Percentiles rank a stretch among this genome's conserved stretches.
Evolutionary conservation across 2,888 invertebrate species (phyloP).

Genomic region (Cremastinae sp.): DNA sequence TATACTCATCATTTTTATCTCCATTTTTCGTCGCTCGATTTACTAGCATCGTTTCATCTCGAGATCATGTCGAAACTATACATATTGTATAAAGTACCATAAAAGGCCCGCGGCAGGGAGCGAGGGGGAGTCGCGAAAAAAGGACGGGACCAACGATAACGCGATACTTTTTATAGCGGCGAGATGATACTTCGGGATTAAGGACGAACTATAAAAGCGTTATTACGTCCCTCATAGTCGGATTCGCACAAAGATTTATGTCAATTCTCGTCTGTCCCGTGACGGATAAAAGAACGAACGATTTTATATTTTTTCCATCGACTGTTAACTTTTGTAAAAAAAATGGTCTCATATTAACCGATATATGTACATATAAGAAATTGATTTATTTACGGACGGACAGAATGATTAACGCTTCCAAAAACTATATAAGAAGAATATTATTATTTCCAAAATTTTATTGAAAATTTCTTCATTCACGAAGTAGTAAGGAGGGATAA

Average conservation of each 20-base stretch:
- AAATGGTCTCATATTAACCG: too few relatives aligned
- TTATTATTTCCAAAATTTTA: too few relatives aligned
- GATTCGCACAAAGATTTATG: conserved; percentile 12
- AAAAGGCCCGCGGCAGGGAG: conserved; percentile 1
- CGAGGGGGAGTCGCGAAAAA: not conserved
- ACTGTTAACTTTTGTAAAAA: too few relatives aligned
- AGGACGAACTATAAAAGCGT: conserved; percentile 22
- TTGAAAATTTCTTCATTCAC: too few relatives aligned
- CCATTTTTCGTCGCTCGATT: conserved; percentile 14
- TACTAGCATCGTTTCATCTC: conserved; percentile 22
- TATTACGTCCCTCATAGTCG: not conserved
- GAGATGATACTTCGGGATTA: conserved; percentile 30
- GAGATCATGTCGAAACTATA: conserved; percentile 9
- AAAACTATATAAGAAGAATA: too few relatives aligned
- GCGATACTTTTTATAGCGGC: conserved; percentile 31
- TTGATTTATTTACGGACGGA: too few relatives aligned
- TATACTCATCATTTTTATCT: conserved; percentile 10
- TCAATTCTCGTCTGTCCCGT: conserved; percentile 8
- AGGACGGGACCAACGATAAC: conserved; percentile 28
- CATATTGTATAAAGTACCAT: not conserved
- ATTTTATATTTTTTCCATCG: not conserved
- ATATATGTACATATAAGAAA: too few relatives aligned
- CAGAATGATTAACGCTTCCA: too few relatives aligned
- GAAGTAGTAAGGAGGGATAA: too few relatives aligned
- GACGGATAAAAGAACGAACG: conserved; percentile 4